These are phyloP conservation scores for Cassiopea andromeda DNA, from an alignment of 30 jellyfish, hydroid and myxozoan genomes.

Conservation along the genomic window DNA sequence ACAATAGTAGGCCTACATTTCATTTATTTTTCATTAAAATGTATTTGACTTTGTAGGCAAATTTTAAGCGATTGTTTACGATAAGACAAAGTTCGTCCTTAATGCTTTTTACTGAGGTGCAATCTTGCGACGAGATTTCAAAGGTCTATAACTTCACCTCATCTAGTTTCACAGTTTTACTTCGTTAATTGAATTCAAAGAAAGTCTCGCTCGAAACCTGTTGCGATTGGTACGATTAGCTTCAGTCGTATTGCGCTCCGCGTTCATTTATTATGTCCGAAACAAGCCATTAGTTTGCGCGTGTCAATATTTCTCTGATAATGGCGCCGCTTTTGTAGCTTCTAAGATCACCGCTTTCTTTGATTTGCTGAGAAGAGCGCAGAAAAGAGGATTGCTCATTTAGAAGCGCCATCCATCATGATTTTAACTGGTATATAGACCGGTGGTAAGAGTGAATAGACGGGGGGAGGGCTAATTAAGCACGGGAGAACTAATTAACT, in stretches of 20 bases:
- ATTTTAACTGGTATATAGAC: conserved; percentile 23
- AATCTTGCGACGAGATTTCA: not conserved
- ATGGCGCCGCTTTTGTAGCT: conserved; percentile 37
- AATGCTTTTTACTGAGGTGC: not conserved
- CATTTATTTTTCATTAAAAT: not conserved
- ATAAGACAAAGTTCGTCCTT: not conserved
- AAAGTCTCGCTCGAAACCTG: conserved; percentile 38
- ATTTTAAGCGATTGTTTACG: not conserved
- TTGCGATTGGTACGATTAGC: conserved; percentile 9
- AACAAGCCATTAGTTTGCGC: conserved; percentile 6
- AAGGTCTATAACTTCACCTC: not conserved
- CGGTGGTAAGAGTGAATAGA: not conserved
- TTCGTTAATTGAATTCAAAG: conserved; percentile 14
- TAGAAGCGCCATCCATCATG: conserved; percentile 32
- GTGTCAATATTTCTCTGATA: conserved; percentile 37
- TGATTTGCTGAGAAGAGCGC: conserved; percentile 20
- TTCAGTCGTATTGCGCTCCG: not conserved
- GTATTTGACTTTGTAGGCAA: not conserved
- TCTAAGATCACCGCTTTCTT: conserved; percentile 42
- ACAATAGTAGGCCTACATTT: not conserved
- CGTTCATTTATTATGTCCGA: conserved; percentile 42
- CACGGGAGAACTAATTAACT: not conserved
- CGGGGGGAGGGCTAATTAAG: conserved; percentile 23
- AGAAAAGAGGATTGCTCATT: conserved; percentile 14
- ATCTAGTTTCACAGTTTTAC: not conserved